phyloP scores from a whole-genome alignment of 1,140 invertebrate species.

The Drosophila repletoides region DNA sequence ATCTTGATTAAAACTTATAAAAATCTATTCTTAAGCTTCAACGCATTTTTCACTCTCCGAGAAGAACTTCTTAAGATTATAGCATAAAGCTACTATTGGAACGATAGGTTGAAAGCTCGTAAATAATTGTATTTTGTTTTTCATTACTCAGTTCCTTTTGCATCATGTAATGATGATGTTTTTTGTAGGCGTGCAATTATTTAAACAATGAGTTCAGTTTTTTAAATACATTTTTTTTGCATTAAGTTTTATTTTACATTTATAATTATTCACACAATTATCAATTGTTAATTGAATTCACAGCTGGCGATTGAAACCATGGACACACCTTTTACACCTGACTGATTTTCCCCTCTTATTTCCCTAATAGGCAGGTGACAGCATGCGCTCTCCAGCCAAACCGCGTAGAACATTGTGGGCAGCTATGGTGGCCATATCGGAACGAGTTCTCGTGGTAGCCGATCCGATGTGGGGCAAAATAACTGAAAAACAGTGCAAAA shows the following conservation, averaged over 20 bases:
- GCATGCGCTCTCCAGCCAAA: conserved; percentile 86
- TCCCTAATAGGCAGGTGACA: conserved; percentile 83
- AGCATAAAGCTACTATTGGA: too few relatives aligned
- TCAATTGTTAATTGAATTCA: conserved; percentile 3
- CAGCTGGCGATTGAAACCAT: background rate
- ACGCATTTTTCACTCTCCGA: too few relatives aligned
- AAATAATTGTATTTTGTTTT: too few relatives aligned
- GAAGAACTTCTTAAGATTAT: too few relatives aligned
- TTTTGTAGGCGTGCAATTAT: too few relatives aligned
- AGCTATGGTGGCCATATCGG: conserved; percentile 90
- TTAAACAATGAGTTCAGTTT: too few relatives aligned
- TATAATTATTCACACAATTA: conserved; percentile 15
- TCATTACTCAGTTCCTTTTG: too few relatives aligned
- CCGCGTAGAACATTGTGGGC: conserved; percentile 91
- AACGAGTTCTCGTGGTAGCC: conserved; percentile 89
- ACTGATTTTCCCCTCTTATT: background rate
- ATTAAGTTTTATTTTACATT: background rate
- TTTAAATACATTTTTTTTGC: background rate
- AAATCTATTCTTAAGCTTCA: too few relatives aligned
- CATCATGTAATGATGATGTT: too few relatives aligned
- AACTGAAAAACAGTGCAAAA: conserved; percentile 81
- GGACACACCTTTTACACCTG: background rate
- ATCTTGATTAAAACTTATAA: too few relatives aligned
- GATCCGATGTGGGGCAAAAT: conserved; percentile 94
- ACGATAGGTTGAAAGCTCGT: too few relatives aligned